These are phyloP conservation scores for Scaptomyza polygonia DNA, from an alignment of 2,888 invertebrate genomes.

Conservation along the genomic window DNA sequence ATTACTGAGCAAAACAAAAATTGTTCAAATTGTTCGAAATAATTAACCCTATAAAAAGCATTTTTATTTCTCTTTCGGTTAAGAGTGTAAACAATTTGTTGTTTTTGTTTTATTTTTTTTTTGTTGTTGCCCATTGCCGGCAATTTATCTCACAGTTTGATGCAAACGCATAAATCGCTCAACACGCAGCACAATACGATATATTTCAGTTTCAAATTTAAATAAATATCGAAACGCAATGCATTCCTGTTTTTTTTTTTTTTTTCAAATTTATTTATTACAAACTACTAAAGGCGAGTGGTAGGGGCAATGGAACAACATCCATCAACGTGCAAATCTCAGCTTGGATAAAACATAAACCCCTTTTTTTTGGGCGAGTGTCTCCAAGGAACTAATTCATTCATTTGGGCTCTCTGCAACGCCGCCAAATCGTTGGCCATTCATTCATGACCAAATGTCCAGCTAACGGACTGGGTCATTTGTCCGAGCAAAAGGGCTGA, in stretches of 20 bases:
- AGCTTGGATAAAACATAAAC: slow-evolving; percentile 4
- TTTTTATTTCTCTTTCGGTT: not conserved
- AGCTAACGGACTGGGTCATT: no score
- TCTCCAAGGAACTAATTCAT: slow-evolving; percentile 78
- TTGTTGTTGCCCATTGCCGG: slow-evolving; percentile 53
- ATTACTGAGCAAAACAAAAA: slow-evolving; percentile 40
- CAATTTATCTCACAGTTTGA: slow-evolving; percentile 83
- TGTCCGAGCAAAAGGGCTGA: slow-evolving; percentile 45
- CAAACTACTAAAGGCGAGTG: not conserved
- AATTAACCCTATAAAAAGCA: slow-evolving; percentile 22
- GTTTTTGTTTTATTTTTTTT: no score
- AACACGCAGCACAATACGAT: slow-evolving; percentile 64
- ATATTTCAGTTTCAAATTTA: slow-evolving; percentile 79
- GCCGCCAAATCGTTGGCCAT: slow-evolving; percentile 67
- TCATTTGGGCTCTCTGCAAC: slow-evolving; percentile 52
- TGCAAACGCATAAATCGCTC: slow-evolving; percentile 83
- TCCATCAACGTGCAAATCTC: slow-evolving; percentile 60
- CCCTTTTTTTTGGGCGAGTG: slow-evolving; percentile 12
- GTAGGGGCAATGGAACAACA: slow-evolving; percentile 23
- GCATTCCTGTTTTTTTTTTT: slow-evolving; percentile 37
- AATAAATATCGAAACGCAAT: slow-evolving; percentile 79
- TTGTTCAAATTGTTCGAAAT: slow-evolving; percentile 25
- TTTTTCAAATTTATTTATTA: slow-evolving; percentile 65
- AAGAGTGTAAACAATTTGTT: slow-evolving; percentile 56
- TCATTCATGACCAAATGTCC: slow-evolving; percentile 71